Evolutionary conservation across 2,797 vertebrate species (phyloP).

Genomic region (Discoglossus pictus): DNA sequence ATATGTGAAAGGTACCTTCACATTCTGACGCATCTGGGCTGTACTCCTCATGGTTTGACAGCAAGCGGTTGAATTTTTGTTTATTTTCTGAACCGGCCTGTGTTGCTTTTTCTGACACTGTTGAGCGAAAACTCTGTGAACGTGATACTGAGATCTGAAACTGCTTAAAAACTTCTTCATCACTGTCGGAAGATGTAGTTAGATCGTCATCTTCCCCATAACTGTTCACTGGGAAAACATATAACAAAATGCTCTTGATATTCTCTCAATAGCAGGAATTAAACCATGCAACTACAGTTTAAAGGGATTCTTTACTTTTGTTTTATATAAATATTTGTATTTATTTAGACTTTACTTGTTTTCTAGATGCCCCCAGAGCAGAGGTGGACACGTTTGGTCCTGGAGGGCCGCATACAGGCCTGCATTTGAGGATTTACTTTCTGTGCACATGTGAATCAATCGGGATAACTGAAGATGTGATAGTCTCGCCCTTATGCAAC

Average conservation of each 20-base stretch:
- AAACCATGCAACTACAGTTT: conserved; percentile 6
- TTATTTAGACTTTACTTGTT: too few relatives aligned
- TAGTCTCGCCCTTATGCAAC: too few relatives aligned
- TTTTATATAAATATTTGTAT: too few relatives aligned
- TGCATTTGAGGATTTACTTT: too few relatives aligned
- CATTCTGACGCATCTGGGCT: conserved; percentile 72
- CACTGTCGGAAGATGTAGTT: conserved; percentile 74
- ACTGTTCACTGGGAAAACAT: conserved; percentile 70
- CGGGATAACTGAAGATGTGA: too few relatives aligned
- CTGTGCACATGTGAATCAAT: too few relatives aligned
- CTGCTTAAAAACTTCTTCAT: conserved; percentile 78
- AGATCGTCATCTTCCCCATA: conserved; percentile 68
- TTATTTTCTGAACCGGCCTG: conserved; percentile 55
- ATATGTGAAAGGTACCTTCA: conserved; percentile 66
- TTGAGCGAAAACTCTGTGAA: conserved; percentile 73
- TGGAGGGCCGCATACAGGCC: too few relatives aligned
- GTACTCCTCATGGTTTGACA: conserved; percentile 73
- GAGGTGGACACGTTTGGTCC: too few relatives aligned
- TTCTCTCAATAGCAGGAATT: conserved; percentile 7
- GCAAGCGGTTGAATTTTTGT: conserved; percentile 65
- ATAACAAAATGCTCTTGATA: conserved; percentile 12
- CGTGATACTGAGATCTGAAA: conserved; percentile 81
- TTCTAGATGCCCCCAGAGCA: too few relatives aligned
- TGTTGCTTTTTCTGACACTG: conserved; percentile 56
- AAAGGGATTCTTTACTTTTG: too few relatives aligned